Base-by-base conservation (phyloP, 2,888 invertebrate species). In the Asteroscopus sphinx region DNA sequence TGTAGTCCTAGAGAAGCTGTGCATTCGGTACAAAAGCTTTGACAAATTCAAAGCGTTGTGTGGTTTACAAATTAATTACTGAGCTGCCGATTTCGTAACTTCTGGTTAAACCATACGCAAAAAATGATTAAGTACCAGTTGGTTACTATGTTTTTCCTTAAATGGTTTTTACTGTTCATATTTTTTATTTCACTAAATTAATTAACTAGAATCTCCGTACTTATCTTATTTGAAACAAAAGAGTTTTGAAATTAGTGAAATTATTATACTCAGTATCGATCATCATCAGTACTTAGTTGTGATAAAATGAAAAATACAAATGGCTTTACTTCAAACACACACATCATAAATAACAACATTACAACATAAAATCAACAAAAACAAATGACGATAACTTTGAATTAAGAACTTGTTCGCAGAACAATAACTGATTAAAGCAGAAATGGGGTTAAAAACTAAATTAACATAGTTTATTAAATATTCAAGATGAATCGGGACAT, bases 401-500 rank as follows among this genome's bases (percentile, higher is more conserved):
- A 68, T 67, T 42, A 56, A 15, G 28, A 48, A 41, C 44, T 36
- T 33, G 45, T 65, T 58, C 53, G 17, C 15, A 33, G 58, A 61
- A 70, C 56, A 61, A 76, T 56, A 66, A 68, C 39, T 64, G 56
- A 61, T 68, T 47, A 49, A 63, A 45, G 26, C 17, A 45, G 51
- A 58, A 76, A 71, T 46, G 59, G 56, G 68, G 68, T 68, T 69
- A 70, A 61, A 68, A 64, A 60, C 64, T 33, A 35, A 65, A 76
- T 73, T 68, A 74, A 75, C 68, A 69, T 70, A 59, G 59, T 68
- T 68, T 70, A 58, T 71, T 58, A 64, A 65, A 70, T 68, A 58
- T 73, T 73, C 72, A 77, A 76, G 68, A 73, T 70, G 70, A 58
- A 33, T 64, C 58, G 56, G 65, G 58, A 68, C 53, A 77, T 72